A percentile compares a stretch with the other conserved stretches of the same genome.
Conservation (phyloP, 2,888 invertebrate species). For the Heteropelma amictum region DNA sequence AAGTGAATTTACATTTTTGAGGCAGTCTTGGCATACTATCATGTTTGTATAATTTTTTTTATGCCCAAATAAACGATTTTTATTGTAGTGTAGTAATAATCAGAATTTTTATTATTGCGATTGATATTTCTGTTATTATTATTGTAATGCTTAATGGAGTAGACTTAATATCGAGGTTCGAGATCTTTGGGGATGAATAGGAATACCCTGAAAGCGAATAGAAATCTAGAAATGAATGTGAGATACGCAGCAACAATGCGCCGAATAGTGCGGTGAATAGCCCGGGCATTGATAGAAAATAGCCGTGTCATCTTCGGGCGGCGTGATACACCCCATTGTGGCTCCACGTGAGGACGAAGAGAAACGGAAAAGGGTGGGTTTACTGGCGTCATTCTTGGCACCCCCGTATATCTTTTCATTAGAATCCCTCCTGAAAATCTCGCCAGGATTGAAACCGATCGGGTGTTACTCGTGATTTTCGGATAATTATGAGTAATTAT, state of each 20-base stretch:
- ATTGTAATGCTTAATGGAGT: constrained; percentile 43
- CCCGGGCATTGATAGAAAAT: constrained; percentile 72
- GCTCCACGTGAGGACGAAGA: constrained; percentile 57
- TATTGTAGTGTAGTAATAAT: not conserved
- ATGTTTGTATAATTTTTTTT: no score
- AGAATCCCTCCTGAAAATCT: constrained; percentile 56
- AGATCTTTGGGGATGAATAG: constrained; percentile 32
- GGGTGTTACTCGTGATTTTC: not conserved
- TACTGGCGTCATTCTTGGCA: constrained; percentile 68
- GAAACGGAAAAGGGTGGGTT: not conserved
- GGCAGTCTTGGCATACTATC: no score
- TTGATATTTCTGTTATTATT: constrained; percentile 2
- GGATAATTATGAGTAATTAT: constrained; percentile 2
- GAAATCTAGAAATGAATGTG: constrained; percentile 58
- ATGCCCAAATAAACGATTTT: no score
- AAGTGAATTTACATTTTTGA: no score
- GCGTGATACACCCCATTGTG: constrained; percentile 75
- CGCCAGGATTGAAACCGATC: constrained; percentile 10
- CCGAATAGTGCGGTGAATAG: constrained; percentile 68
- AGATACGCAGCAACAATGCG: constrained; percentile 70
- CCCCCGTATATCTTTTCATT: constrained; percentile 73
- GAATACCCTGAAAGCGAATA: constrained; percentile 15
- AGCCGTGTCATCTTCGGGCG: constrained; percentile 73
- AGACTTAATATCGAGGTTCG: constrained; percentile 41
- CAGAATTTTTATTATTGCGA: not conserved